Evolutionary conservation across 1,140 invertebrate species (phyloP).

Genomic region (Chymomyza costata): DNA sequence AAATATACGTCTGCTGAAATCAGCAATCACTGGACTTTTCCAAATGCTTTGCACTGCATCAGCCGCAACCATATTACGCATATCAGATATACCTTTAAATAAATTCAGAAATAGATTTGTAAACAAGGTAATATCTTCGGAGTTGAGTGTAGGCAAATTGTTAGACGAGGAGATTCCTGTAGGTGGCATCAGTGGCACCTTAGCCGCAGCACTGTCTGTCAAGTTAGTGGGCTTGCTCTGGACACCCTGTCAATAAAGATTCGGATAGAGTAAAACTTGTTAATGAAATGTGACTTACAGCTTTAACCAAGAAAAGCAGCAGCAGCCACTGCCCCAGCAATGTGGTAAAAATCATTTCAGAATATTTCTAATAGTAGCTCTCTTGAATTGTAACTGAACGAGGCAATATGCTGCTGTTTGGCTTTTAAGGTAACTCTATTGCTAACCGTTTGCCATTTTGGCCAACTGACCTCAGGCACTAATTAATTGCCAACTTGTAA

Average conservation of each 20-base stretch:
- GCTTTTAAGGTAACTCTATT: slow-evolving; percentile 52
- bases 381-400: slow-evolving; percentile 22
- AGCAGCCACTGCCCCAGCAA: slow-evolving; percentile 13
- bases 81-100: slow-evolving; percentile 40
- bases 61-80: slow-evolving; percentile 46
- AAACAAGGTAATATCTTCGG: slow-evolving; percentile 44
- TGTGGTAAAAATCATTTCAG: no score
- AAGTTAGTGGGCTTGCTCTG: slow-evolving; percentile 22
- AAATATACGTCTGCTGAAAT: slow-evolving; percentile 52
- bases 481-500: slow-evolving; percentile 52
- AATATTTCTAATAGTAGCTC: slow-evolving; percentile 10
- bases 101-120: slow-evolving; percentile 53
- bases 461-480: slow-evolving; percentile 31
- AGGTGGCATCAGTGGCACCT: slow-evolving; percentile 28
- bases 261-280: no score
- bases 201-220: slow-evolving; percentile 1
- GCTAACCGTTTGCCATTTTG: slow-evolving; percentile 1
- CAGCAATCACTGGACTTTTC: slow-evolving; percentile 52
- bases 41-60: slow-evolving; percentile 52
- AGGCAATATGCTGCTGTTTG: neutral
- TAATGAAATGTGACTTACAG: slow-evolving; percentile 20
- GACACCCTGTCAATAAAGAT: neutral
- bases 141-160: slow-evolving; percentile 28
- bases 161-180: slow-evolving; percentile 15
- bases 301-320: slow-evolving; percentile 1